Percentiles rank a stretch among this genome's conserved stretches.
Conservation (phyloP, 2,888 invertebrate species). For the Drosophila monieri region DNA sequence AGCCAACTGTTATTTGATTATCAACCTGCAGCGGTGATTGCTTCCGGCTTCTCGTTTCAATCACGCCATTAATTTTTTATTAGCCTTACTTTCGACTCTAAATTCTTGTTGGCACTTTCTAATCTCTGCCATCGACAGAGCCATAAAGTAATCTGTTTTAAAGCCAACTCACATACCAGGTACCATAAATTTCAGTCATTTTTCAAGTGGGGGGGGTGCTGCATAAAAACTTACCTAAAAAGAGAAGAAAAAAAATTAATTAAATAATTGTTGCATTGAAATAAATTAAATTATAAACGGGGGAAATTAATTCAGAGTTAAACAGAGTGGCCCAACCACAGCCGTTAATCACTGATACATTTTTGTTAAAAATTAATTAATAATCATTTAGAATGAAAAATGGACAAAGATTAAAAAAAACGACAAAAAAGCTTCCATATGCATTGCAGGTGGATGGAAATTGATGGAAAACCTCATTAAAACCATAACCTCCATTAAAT, state of each 20-base stretch:
- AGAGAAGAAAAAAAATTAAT: constrained; percentile 30
- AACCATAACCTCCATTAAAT: too few relatives aligned
- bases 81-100: constrained; percentile 3
- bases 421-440: constrained; percentile 60
- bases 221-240: constrained; percentile 64
- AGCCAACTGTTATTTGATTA: constrained; percentile 32
- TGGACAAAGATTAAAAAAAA: too few relatives aligned
- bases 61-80: constrained; percentile 19
- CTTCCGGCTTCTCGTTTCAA: constrained; percentile 32
- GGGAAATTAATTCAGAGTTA: constrained; percentile 34
- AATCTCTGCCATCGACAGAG: constrained; percentile 14
- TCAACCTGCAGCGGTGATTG: constrained; percentile 23
- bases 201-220: constrained; percentile 5
- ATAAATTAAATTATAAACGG: constrained; percentile 9
- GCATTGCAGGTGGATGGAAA: constrained; percentile 43
- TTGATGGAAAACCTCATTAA: too few relatives aligned
- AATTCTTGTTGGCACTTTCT: constrained; percentile 31
- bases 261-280: constrained; percentile 22
- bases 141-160: constrained; percentile 22
- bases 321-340: background rate
- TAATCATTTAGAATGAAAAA: constrained; percentile 31
- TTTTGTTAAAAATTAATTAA: constrained; percentile 45
- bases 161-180: constrained; percentile 29
- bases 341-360: constrained; percentile 27
- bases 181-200: constrained; percentile 51